A percentile compares a stretch with the other conserved stretches of the same genome.
These are phyloP conservation scores for Thripadectes ignobilis DNA, from an alignment of 2,797 vertebrate genomes.

Conservation along the genomic window DNA sequence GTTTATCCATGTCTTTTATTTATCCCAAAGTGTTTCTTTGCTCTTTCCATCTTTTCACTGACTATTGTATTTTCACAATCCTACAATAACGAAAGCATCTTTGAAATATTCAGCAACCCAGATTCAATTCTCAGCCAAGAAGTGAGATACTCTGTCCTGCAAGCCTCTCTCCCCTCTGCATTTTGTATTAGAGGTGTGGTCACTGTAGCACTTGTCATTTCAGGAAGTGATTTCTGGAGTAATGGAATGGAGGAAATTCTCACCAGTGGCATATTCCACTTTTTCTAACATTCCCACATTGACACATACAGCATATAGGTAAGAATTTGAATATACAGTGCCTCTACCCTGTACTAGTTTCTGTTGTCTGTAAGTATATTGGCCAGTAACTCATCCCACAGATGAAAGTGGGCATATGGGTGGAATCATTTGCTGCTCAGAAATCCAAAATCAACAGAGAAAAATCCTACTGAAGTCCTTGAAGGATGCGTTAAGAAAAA, in stretches of 20 bases:
- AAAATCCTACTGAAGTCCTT: neutral
- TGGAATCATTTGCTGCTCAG: neutral
- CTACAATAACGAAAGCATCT: neutral
- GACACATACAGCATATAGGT: slow-evolving; percentile 72
- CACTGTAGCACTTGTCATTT: neutral
- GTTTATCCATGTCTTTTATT: neutral
- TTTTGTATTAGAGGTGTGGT: neutral
- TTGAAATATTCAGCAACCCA: neutral
- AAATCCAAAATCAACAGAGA: neutral
- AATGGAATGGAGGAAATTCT: slow-evolving; percentile 85
- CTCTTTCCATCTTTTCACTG: neutral
- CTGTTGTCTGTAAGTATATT: neutral
- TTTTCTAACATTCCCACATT: slow-evolving; percentile 53
- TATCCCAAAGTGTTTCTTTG: neutral
- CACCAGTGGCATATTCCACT: slow-evolving; percentile 55
- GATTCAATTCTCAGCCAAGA: neutral
- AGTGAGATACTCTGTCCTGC: neutral
- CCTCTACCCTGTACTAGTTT: neutral
- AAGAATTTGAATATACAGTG: neutral
- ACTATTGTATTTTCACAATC: neutral
- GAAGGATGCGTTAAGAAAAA: neutral
- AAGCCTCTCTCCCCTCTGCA: neutral
- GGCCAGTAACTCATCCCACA: neutral
- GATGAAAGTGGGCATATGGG: neutral
- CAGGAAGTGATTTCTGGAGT: slow-evolving; percentile 86